A percentile compares a stretch with the other conserved stretches of the same genome.
phyloP scores from a whole-genome alignment of 1,140 invertebrate genomes.

The Drosophila nebulosa region DNA sequence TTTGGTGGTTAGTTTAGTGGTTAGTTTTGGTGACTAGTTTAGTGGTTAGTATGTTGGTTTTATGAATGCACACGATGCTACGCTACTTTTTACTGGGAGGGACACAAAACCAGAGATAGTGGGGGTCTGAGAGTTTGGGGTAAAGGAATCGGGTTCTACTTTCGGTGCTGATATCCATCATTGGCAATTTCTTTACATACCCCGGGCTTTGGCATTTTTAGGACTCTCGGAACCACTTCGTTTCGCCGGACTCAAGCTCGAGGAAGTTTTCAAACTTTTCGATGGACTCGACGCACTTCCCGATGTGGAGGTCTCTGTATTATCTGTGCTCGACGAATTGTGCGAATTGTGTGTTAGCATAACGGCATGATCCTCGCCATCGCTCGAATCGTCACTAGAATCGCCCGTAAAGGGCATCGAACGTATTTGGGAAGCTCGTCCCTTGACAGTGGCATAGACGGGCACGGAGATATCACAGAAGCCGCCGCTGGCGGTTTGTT shows the following conservation, averaged over 20 bases:
- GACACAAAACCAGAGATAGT: not conserved
- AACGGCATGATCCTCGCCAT: conserved; percentile 88
- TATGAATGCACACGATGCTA: conserved; percentile 12
- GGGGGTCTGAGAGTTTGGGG: not conserved
- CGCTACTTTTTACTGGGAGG: conserved; percentile 19
- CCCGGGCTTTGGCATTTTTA: conserved; percentile 75
- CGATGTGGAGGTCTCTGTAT: conserved; percentile 83
- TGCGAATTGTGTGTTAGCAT: conserved; percentile 81
- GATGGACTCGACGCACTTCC: conserved; percentile 89
- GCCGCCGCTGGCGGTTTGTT: conserved; percentile 83
- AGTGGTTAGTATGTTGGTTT: conserved; percentile 13
- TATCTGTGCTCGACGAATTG: conserved; percentile 81
- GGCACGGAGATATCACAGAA: conserved; percentile 94
- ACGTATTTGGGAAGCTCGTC: conserved; percentile 96
- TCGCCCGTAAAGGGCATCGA: conserved; percentile 97
- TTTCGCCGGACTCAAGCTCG: conserved; percentile 91
- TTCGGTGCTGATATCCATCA: not conserved
- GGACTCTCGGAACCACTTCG: conserved; percentile 89
- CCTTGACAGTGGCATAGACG: conserved; percentile 97
- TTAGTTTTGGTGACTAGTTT: conserved; percentile 1
- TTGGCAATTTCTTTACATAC: conserved; percentile 43
- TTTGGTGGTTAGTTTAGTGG: not conserved
- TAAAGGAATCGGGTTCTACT: not conserved
- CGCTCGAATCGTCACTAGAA: conserved; percentile 96
- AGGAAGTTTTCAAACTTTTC: conserved; percentile 91